Conservation (phyloP, 2,797 vertebrate species). For the Lemur catta region DNA sequence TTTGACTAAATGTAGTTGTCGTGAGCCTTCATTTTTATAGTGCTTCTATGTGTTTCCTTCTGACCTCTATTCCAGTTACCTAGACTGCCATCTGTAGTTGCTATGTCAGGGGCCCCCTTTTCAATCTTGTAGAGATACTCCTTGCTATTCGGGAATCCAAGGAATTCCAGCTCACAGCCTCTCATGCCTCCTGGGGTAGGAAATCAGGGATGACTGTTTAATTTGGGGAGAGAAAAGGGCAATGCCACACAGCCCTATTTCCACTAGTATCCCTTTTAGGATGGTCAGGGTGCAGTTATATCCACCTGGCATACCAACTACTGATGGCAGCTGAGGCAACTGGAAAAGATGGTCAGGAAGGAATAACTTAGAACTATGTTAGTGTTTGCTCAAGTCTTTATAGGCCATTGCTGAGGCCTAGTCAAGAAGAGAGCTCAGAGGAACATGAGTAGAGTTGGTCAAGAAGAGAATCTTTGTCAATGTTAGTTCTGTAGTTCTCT, state of each 20-base stretch:
- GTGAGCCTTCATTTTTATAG: not conserved
- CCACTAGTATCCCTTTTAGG: not conserved
- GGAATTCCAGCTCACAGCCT: not conserved
- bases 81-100: not conserved
- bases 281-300: not conserved
- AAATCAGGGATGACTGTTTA: not conserved
- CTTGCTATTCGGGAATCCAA: not conserved
- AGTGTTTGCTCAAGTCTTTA: not conserved
- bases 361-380: not conserved
- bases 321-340: not conserved
- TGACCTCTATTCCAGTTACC: not conserved
- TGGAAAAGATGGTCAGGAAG: not conserved
- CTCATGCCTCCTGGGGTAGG: not conserved
- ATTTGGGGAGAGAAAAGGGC: not conserved
- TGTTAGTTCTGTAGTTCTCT: not conserved
- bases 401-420: not conserved
- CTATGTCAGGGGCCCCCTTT: not conserved
- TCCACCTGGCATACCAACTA: not conserved
- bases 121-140: not conserved
- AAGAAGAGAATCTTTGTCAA: not conserved
- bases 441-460: not conserved
- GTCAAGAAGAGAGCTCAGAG: not conserved
- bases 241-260: not conserved
- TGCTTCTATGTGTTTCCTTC: not conserved
- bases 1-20: not conserved